Evolutionary conservation across 2,797 vertebrate genomes (phyloP).

Genomic region (Atherinosoma microstoma): DNA sequence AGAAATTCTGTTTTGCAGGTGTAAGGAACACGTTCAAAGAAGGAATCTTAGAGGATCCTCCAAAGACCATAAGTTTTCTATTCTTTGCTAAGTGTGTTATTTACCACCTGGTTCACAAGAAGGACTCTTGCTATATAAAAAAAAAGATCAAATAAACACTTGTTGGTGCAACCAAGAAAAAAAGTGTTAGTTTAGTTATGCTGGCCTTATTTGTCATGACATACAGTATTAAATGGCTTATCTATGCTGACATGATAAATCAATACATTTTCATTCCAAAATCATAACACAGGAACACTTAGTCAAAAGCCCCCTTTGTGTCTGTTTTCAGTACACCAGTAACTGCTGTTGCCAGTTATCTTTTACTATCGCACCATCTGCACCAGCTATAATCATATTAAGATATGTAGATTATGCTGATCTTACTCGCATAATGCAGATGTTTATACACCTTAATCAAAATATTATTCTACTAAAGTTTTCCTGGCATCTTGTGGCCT

Average conservation of each 20-base stretch:
- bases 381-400: neutral
- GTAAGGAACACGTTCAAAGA: constrained; percentile 12
- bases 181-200: neutral
- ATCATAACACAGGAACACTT: neutral
- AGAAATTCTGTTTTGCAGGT: constrained; percentile 36
- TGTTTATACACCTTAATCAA: neutral
- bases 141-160: neutral
- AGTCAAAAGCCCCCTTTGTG: neutral
- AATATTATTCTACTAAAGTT: neutral
- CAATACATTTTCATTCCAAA: neutral
- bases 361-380: neutral
- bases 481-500: neutral
- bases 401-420: neutral
- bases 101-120: constrained; percentile 8
- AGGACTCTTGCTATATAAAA: neutral
- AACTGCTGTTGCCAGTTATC: neutral
- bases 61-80: constrained; percentile 15
- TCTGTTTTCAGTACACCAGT: neutral
- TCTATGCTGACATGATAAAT: too few species aligned
- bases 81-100: constrained; percentile 18
- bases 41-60: constrained; percentile 8
- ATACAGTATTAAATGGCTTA: too few species aligned
- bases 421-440: neutral
- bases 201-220: too few species aligned
- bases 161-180: neutral